Base-by-base conservation (phyloP, 2,888 invertebrate species). In the Agrotis exclamationis region DNA sequence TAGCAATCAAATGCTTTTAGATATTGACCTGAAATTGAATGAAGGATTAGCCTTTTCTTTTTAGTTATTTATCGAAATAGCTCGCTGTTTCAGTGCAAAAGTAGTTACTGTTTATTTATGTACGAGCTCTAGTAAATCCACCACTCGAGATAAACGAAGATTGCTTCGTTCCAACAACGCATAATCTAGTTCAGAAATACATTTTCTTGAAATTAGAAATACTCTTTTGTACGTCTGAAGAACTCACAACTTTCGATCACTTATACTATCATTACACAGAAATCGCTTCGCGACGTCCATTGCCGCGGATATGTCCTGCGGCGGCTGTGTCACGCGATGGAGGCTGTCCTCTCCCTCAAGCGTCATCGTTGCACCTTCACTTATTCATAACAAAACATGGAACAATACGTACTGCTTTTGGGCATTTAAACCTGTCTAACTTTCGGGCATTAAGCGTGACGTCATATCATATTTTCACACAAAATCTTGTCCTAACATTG, bases 1-100 rank as follows among this genome's bases (percentile, higher is more conserved):
- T 80, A 77, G 51, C 48, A 74, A 70, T 71, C 58, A 60, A 83
- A 67, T 74, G 72, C 75, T 71, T 70, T 71, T 58, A 74, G 59
- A 59, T 71, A 63, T 68, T 74, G 67, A 65, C 76, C 65, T 63
- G 63, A 59, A 76, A 68, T 71, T 45, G 24, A 45, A 50, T 71
- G 24, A 28, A 56, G 33, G 33, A 47, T 57, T 53, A 58, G 13
- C 39, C 20, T 60, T 50, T 70, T 24, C 18, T 53, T 70, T 57
- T 39, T 47, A 39, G 14, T 66, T 48, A 16, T 24, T 74, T 44
- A 45, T 39, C 47, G 16, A 1, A 56, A 56, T 28, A 18, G n/a
- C 7, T 20, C 16, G n/a, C 18, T 13, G 1, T 45, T 70, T 44
- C 24, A 18, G 28, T 51, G 20, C 6, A 64, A 24, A 64, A 28